Base-by-base conservation (phyloP, 2,797 vertebrate genomes). In the Mastacembelus armatus region DNA sequence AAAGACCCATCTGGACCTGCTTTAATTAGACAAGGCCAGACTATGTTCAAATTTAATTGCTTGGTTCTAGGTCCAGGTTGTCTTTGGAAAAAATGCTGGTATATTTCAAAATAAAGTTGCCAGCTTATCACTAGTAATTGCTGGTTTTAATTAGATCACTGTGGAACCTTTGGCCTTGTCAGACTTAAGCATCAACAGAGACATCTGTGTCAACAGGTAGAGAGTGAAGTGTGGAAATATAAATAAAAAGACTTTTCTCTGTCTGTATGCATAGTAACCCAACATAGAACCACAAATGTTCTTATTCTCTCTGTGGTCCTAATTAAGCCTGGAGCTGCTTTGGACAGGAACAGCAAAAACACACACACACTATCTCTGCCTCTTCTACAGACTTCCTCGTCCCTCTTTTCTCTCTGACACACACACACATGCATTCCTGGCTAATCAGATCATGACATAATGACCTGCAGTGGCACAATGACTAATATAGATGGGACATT, bases 281-380 rank as follows among this genome's bases (percentile, higher is more conserved):
- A 10, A 21, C 40, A 48, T 62, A 30, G 39, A 61, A 42, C 7
- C 24, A 45, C 18, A 47, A 49, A 57, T 55, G 56, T 38, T 74
- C 38, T 50, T 48, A 71, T 56, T 52, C 65, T 54, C 48, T 74
- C 74, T 43, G 19, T 63, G 47, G 69, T 66, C 71, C 77, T 74
- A 66, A 83, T 86, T 85, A 80, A 77, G 51, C 54, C 60, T 14
- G 19, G n/a, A 60, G 72, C 45, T 48, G 39, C 71, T 66, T 80
- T 68, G 49, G 65, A 80, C 48, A 52, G 18, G 1, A 33, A 45
- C 74, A 59, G 15, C 35, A 32, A 18, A 15, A 35, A 8, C 52
- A 50, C 26, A 49, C 47, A 59, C 66, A 54, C 48, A 45, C 56
- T 36, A 43, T 16, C 16, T 62, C 39, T 18, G 29, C 51, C 27